Base-by-base conservation (phyloP, 2,888 invertebrate species). In the Cheilosia impressa region DNA sequence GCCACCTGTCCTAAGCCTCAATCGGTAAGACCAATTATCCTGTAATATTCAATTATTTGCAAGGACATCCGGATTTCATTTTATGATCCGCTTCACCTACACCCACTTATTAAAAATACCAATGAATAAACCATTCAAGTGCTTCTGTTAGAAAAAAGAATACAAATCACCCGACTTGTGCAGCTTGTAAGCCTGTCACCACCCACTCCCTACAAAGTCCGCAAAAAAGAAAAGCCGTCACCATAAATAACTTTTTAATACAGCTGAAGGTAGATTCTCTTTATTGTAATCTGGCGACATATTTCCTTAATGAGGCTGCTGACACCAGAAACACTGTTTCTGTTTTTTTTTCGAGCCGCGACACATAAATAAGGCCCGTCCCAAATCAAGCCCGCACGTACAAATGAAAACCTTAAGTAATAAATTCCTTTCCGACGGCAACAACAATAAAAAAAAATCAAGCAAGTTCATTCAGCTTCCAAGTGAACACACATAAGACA, bases 211-310 rank as follows among this genome's bases (percentile, higher is more conserved):
- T 19, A 10, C 15, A 3, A 22, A 58, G 47, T 24, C 22, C 10
- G 3, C 9, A 13, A 27, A 47, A 47, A 47, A 19, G 3, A 45
- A 62, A 62, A 62, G 50, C 22, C 75, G 31, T 41, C 75, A 73
- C 77, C 69, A 77, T 82, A 82, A 82, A 82, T 72, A 77, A 78
- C 47, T 17, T 53, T 57, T 73, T 84, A 69, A 69, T 53, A 84
- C 75, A 60, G 47, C 34, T 76, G 57, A 63, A 55, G 24, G 43
- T 17, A 43, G 22, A 68, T 52, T n/a, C 53, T 69, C 76, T 77
- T 72, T 72, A 77, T 68, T 68, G 62, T 60, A 62, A 62, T 47
- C 57, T 85, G 85, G 85, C 85, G 81, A 85, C 81, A 81, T 68
- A 81, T 72, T 72, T 81, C 81, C 76, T 63, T 72, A 77, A 85